Evolutionary conservation across 2,888 invertebrate species (phyloP).

Genomic region (Dolomedes plantarius): DNA sequence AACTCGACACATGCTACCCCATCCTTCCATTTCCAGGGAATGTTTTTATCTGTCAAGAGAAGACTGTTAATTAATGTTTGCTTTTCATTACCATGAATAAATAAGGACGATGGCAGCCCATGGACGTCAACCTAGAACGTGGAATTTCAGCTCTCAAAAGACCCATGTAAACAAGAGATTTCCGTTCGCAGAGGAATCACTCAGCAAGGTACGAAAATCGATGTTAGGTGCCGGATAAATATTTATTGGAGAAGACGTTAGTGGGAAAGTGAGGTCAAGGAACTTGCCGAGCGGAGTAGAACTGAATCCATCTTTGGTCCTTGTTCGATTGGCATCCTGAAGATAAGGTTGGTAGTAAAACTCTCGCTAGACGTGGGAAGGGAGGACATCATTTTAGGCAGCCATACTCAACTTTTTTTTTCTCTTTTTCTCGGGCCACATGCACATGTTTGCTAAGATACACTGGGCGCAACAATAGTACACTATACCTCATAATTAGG

Average conservation of each 20-base stretch:
- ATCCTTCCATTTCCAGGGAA: neutral
- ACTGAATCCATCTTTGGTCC: neutral
- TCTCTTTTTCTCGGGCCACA: no score
- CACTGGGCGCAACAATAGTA: no score
- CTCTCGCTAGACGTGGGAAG: no score
- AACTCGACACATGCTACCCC: neutral
- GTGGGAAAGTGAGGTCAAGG: neutral
- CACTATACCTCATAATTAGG: no score
- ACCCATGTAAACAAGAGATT: neutral
- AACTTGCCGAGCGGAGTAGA: neutral
- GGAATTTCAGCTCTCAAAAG: neutral
- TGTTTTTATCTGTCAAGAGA: neutral
- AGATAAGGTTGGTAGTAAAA: no score
- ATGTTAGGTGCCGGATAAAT: neutral
- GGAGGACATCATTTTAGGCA: no score
- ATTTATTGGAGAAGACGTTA: neutral
- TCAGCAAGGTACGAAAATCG: slow-evolving; percentile 1
- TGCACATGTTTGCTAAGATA: no score
- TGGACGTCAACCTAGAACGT: neutral
- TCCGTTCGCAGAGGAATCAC: neutral
- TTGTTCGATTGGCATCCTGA: no score
- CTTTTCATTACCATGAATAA: neutral
- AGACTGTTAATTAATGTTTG: neutral
- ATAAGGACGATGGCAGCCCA: no score
- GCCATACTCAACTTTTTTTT: no score